Conservation (phyloP, 2,113 vertebrate species). For the Hirundichthys speculiger region DNA sequence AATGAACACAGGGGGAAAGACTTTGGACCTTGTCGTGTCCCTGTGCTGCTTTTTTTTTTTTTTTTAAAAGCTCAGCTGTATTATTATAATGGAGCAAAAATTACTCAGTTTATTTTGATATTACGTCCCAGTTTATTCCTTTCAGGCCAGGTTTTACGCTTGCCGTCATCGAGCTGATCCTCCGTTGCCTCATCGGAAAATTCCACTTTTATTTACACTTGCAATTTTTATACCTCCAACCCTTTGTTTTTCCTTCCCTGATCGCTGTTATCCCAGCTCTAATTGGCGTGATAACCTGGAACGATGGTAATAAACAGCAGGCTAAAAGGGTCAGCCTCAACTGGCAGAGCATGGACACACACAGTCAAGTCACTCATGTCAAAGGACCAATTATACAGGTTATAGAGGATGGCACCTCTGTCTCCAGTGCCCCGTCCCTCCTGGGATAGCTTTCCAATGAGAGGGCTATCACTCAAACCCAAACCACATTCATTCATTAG, state of each 20-base stretch:
- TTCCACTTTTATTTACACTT: conserved; percentile 33
- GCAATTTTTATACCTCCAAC: conserved; percentile 19
- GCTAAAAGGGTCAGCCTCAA: conserved; percentile 69
- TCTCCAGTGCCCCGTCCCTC: conserved; percentile 75
- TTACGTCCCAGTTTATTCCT: conserved; percentile 18
- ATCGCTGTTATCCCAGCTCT: conserved; percentile 62
- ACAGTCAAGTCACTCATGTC: conserved; percentile 79
- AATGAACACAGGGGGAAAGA: conserved; percentile 58
- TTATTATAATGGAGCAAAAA: conserved; percentile 3
- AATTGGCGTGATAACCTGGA: conserved; percentile 76
- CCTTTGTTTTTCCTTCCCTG: conserved; percentile 31
- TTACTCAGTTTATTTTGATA: conserved; percentile 21
- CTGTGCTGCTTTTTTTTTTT: not conserved
- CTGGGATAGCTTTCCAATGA: conserved; percentile 74
- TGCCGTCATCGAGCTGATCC: not conserved
- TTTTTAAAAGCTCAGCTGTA: not conserved
- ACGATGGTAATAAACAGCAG: conserved; percentile 70
- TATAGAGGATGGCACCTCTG: conserved; percentile 79
- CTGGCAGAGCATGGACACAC: conserved; percentile 65
- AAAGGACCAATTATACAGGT: conserved; percentile 82
- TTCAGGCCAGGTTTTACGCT: conserved; percentile 9
- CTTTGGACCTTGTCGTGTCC: conserved; percentile 34
- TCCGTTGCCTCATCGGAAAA: conserved; percentile 15
- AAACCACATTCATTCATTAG: conserved; percentile 83
- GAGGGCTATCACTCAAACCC: conserved; percentile 80